A percentile compares a stretch with the other conserved stretches of the same genome.
These are phyloP conservation scores for Apodemus sylvaticus DNA, from an alignment of 2,113 vertebrate genomes.

Conservation along the genomic window DNA sequence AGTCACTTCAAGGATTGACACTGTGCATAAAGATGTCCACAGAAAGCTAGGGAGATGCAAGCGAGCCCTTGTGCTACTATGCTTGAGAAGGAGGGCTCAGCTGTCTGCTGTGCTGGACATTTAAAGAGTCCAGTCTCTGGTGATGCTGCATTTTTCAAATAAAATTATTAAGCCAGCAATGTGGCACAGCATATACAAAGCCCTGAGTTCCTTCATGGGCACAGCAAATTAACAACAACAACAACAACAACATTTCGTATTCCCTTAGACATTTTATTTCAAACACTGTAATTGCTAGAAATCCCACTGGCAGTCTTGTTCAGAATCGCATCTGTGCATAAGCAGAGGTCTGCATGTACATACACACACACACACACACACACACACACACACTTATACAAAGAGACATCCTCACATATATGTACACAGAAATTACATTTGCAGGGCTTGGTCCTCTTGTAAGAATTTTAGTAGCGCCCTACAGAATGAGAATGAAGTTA, in stretches of 20 bases:
- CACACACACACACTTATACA: too few species aligned
- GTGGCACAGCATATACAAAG: too few species aligned
- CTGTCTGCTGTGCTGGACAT: not conserved
- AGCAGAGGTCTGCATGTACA: not conserved
- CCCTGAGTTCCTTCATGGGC: not conserved
- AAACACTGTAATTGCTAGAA: not conserved
- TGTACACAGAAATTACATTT: not conserved
- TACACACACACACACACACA: not conserved
- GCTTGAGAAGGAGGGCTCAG: not conserved
- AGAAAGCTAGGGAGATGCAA: not conserved
- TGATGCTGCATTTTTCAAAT: not conserved
- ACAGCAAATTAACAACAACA: not conserved
- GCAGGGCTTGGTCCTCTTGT: not conserved
- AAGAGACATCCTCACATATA: not conserved
- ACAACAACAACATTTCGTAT: not conserved
- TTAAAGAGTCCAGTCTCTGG: not conserved
- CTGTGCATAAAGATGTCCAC: not conserved
- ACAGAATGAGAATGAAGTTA: not conserved
- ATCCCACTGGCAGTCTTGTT: not conserved
- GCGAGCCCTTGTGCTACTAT: rapidly evolving
- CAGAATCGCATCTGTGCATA: rapidly evolving
- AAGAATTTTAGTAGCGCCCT: not conserved
- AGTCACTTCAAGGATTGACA: not conserved
- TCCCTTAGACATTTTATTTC: not conserved
- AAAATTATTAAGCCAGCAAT: not conserved